These are phyloP conservation scores for Siniperca obscura DNA, from an alignment of 2,797 vertebrate genomes.

Conservation along the genomic window DNA sequence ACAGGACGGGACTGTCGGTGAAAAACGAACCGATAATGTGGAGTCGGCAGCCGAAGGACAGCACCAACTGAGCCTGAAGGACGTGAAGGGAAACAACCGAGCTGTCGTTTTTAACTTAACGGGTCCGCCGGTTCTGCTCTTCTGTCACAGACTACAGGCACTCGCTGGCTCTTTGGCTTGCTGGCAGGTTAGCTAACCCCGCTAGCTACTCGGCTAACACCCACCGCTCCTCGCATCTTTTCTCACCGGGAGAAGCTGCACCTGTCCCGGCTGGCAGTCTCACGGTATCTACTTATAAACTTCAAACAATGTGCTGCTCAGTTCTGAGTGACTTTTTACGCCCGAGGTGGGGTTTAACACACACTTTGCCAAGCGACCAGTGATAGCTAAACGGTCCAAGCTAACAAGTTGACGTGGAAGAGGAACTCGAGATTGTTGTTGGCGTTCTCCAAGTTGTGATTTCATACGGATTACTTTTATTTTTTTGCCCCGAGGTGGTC, in stretches of 20 bases:
- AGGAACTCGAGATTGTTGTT: slow-evolving; percentile 58
- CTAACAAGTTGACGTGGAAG: slow-evolving; percentile 80
- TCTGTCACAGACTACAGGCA: slow-evolving; percentile 37
- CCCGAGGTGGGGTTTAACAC: slow-evolving; percentile 24
- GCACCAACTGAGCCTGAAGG: slow-evolving; percentile 40
- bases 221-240: slow-evolving; percentile 8
- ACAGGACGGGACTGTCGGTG: slow-evolving; percentile 27
- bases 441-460: slow-evolving; percentile 47
- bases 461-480: slow-evolving; percentile 53
- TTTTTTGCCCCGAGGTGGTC: background rate
- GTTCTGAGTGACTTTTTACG: slow-evolving; percentile 48
- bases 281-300: background rate
- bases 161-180: slow-evolving; percentile 23
- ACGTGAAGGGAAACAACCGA: slow-evolving; percentile 20
- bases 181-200: slow-evolving; percentile 55
- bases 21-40: slow-evolving; percentile 18
- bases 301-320: slow-evolving; percentile 54
- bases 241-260: slow-evolving; percentile 37
- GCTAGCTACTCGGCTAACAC: slow-evolving; percentile 72
- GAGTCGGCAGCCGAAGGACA: slow-evolving; percentile 29
- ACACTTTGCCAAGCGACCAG: slow-evolving; percentile 36
- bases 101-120: slow-evolving; percentile 63
- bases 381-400: slow-evolving; percentile 44
- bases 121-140: slow-evolving; percentile 49
- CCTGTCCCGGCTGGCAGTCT: slow-evolving; percentile 59